Evolutionary conservation across 1,140 invertebrate genomes (phyloP).

Genomic region (Pachyrhynchus sulphureomaculatus): DNA sequence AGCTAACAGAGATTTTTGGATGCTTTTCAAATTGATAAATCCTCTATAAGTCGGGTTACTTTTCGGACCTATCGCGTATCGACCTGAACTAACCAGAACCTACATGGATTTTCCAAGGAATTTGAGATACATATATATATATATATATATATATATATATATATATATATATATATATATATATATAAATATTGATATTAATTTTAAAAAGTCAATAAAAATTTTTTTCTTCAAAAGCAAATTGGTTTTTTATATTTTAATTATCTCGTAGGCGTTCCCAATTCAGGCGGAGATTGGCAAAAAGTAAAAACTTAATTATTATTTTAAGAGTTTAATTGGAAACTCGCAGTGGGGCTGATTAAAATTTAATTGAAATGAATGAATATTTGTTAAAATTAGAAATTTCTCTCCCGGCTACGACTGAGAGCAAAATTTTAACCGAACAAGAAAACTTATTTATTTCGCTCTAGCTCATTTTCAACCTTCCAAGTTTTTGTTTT

Average conservation of each 20-base stretch:
- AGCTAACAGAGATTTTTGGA: no score
- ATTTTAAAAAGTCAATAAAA: no score
- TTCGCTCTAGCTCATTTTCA: background rate
- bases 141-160: no score
- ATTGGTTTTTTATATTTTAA: constrained; percentile 13
- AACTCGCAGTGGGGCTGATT: constrained; percentile 45
- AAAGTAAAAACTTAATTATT: constrained; percentile 47
- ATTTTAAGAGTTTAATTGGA: constrained; percentile 49
- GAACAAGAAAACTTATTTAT: constrained; percentile 20
- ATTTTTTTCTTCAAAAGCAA: no score
- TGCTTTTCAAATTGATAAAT: no score
- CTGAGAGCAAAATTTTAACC: constrained; percentile 13
- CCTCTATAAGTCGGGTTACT: no score
- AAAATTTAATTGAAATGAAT: constrained; percentile 50
- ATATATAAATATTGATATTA: no score
- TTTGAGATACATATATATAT: no score
- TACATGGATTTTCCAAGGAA: no score
- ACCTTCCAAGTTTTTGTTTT: background rate
- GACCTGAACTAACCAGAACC: no score
- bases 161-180: no score
- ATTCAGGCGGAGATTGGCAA: constrained; percentile 27
- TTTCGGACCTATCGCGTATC: no score
- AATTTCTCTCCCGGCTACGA: constrained; percentile 30
- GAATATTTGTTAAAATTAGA: constrained; percentile 50
- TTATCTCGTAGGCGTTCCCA: constrained; percentile 5